phyloP scores from a whole-genome alignment of 2,797 vertebrate genomes.

The Peromyscus aztecus region DNA sequence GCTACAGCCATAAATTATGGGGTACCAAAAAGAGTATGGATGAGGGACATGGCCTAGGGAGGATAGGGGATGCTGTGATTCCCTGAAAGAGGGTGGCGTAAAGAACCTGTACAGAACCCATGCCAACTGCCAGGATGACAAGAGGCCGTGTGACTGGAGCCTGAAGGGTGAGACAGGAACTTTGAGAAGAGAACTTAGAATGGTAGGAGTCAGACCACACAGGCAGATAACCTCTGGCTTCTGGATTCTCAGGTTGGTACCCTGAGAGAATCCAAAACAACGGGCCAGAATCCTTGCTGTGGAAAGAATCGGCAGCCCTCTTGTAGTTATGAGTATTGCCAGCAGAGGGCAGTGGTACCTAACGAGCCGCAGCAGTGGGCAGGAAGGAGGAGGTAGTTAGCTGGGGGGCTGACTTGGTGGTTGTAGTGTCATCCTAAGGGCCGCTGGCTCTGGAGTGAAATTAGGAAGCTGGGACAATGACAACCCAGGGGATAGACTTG shows the following conservation, averaged over 20 bases:
- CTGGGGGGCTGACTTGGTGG: background rate
- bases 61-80: background rate
- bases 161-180: background rate
- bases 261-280: background rate
- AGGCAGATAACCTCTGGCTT: background rate
- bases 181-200: background rate
- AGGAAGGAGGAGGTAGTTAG: background rate
- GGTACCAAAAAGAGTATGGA: background rate
- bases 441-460: background rate
- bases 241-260: background rate
- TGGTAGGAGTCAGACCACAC: background rate
- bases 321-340: conserved; percentile 12
- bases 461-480: background rate
- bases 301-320: background rate
- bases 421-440: background rate
- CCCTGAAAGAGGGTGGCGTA: background rate
- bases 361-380: background rate
- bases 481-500: background rate
- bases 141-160: background rate
- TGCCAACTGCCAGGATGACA: background rate
- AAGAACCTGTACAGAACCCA: background rate
- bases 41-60: background rate
- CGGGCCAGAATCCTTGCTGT: rapidly evolving
- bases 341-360: conserved; percentile 67
- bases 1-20: background rate